Evolutionary conservation across 2,888 invertebrate species (phyloP).

Genomic region (Eupithecia inturbata): DNA sequence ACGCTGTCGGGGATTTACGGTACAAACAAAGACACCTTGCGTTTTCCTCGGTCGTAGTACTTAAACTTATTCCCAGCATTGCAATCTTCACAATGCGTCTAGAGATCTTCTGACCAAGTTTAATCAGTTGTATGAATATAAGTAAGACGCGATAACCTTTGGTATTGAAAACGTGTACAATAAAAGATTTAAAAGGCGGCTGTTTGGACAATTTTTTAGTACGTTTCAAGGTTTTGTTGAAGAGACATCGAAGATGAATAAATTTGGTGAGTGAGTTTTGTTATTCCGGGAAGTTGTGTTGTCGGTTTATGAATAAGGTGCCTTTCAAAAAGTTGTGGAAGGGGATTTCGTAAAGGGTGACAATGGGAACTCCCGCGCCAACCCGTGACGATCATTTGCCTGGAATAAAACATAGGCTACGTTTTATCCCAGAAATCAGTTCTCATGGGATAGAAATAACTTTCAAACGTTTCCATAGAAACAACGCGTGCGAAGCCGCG

Average conservation of each 20-base stretch:
- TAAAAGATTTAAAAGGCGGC: slow-evolving; percentile 9
- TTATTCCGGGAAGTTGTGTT: neutral
- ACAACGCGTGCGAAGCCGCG: too few relatives aligned
- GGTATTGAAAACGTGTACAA: slow-evolving; percentile 4
- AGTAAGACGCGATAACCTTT: slow-evolving; percentile 26
- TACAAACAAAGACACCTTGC: slow-evolving; percentile 25
- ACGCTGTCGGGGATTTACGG: slow-evolving; percentile 42
- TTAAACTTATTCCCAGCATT: slow-evolving; percentile 1
- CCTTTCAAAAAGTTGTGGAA: neutral
- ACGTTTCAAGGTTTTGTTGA: slow-evolving; percentile 8
- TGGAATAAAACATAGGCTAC: too few relatives aligned
- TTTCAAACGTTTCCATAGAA: too few relatives aligned
- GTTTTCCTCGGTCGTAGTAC: slow-evolving; percentile 25
- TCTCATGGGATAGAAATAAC: too few relatives aligned
- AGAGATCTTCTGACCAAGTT: slow-evolving; percentile 9
- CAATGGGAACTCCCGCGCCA: too few relatives aligned
- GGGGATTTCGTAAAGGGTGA: neutral
- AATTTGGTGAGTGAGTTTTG: slow-evolving; percentile 36
- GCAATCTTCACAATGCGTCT: slow-evolving; percentile 21
- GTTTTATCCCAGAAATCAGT: too few relatives aligned
- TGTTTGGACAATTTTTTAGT: slow-evolving; percentile 13
- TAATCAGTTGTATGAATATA: slow-evolving; percentile 13
- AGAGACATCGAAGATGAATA: slow-evolving; percentile 33
- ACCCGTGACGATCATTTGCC: too few relatives aligned
- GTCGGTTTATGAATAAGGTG: neutral